Conservation (phyloP, 2,113 vertebrate species). For the Pterocles burchelli region DNA sequence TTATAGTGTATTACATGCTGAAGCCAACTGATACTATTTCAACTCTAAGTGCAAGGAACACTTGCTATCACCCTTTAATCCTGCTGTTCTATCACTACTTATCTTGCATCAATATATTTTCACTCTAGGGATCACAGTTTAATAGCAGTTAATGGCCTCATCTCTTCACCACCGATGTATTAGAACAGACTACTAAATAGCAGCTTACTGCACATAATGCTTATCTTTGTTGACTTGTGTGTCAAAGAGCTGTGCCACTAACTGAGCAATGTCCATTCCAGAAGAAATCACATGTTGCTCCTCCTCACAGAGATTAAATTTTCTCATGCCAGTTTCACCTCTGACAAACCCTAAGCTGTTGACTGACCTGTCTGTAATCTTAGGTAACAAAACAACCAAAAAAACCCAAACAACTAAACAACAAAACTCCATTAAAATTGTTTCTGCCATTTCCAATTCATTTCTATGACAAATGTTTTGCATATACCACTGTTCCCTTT, state of each 20-base stretch:
- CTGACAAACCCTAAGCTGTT: background rate
- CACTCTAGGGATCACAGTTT: background rate
- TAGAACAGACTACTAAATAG: background rate
- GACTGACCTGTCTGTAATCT: background rate
- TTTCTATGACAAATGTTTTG: background rate
- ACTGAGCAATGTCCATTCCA: background rate
- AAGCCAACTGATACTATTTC: background rate
- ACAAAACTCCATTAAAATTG: fast-evolving
- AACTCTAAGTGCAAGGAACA: background rate
- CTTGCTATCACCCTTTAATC: background rate
- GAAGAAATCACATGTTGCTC: background rate
- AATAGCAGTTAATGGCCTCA: background rate
- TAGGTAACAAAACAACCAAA: background rate
- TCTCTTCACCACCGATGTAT: background rate
- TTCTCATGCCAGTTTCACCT: background rate
- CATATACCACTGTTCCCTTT: background rate
- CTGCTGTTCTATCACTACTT: background rate
- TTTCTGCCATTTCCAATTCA: background rate
- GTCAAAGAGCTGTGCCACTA: background rate
- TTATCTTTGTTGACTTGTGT: background rate
- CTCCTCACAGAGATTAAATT: background rate
- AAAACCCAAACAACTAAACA: background rate
- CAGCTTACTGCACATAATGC: background rate
- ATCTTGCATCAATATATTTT: background rate
- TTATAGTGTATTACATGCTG: background rate